Base-by-base conservation (phyloP, 2,888 invertebrate species). In the Erebia aethiops region DNA sequence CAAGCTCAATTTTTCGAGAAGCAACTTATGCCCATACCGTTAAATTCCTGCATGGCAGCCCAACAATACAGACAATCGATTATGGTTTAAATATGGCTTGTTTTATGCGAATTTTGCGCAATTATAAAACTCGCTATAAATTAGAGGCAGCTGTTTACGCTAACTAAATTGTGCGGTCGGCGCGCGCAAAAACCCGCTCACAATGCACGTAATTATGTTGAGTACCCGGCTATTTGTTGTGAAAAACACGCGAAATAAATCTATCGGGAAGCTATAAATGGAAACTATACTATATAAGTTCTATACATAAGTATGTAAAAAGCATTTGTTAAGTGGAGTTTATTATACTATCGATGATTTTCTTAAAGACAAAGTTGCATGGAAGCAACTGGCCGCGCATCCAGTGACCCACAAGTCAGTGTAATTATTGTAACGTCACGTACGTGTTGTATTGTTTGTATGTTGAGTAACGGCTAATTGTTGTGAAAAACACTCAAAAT, bases 161-260 rank as follows among this genome's bases (percentile, higher is more conserved):
- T 72, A 75, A 76, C 78, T 78, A 78, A 77, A 77, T 78, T 76
- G 76, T 76, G 76, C 72, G 78, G 78, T 77, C 68, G 70, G 63
- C 70, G 67, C 69, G 71, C 69, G 66, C 74, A 74, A 74, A 72
- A 74, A 74, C 74, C 72, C 64, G 54, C 69, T 66, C 71, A 65
- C 72, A 74, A 70, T 70, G 68, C 70, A 43, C 66, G 64, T 74
- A 66, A 74, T 72, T 72, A 71, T 71, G 63, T 71, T 70, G 70
- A 72, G 60, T 71, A 69, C 61, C 67, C 65, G 52, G 35, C 67
- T 72, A 56, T 71, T 69, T 57, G 51, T 69, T 56, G 35, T 57
- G 65, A 71, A 71, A 54, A 69, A 71, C 63, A 18, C 26, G 1
- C 13, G 35, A 54, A 46, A 66, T 66, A 66, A 56, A 60, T 70